A percentile compares a stretch with the other conserved stretches of the same genome.
phyloP scores from a whole-genome alignment of 1,140 invertebrate genomes.

The Eupristina koningsbergeri region DNA sequence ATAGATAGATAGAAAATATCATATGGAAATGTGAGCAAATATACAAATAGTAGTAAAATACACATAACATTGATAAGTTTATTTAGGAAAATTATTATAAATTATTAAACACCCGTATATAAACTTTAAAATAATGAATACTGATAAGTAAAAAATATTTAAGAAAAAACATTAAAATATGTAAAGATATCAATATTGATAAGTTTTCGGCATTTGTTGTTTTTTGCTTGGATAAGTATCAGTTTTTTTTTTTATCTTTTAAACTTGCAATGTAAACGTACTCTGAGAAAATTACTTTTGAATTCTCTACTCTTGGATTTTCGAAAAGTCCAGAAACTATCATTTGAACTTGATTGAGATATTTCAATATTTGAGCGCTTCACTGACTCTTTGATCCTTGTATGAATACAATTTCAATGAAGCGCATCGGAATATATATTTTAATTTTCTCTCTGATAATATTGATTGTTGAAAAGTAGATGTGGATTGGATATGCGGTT shows the following conservation, averaged over 20 bases:
- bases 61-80: neutral
- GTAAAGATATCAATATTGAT: neutral
- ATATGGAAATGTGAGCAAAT: neutral
- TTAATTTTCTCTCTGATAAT: slow-evolving; percentile 18
- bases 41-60: neutral
- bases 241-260: neutral
- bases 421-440: neutral
- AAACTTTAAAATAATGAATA: neutral
- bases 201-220: neutral
- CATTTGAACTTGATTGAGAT: slow-evolving; percentile 32
- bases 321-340: neutral
- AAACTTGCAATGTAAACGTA: neutral
- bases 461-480: slow-evolving; percentile 31
- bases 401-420: neutral
- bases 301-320: neutral
- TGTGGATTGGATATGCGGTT: neutral
- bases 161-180: neutral
- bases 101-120: neutral
- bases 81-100: neutral
- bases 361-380: slow-evolving; percentile 47
- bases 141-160: neutral
- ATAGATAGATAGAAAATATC: neutral
- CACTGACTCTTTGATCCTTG: slow-evolving; percentile 25
- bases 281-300: neutral
- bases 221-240: neutral